Base-by-base conservation (phyloP, 2,888 invertebrate genomes). In the Cryptus viduatorius region DNA sequence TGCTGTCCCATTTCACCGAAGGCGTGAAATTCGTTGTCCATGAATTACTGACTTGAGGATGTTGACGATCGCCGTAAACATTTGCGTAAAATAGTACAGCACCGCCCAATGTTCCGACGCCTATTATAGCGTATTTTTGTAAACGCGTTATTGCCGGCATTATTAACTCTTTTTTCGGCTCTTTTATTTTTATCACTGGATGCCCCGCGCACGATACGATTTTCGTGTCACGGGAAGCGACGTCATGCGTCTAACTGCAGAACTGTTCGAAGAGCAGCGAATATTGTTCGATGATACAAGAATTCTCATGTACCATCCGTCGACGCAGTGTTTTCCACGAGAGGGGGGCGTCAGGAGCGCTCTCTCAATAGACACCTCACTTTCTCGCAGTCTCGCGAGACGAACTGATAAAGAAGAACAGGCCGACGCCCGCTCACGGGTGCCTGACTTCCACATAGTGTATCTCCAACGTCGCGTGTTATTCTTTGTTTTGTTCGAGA, bases 1-100 rank as follows among this genome's bases (percentile, higher is more conserved):
- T 98, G 76, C 94, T 94, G 89, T 98, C 97, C 98, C 98, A 98
- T 91, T 96, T 95, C 0, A 96, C 94, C 79, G 95, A 95, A 0
- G 97, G 96, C 0, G 94, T 94, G 87, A 94, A 95, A 93, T 95
- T 95, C 5, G 96, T 96, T 0, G 97, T 97, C 96, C 96, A 97
- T 0, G 97, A 96, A 88, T 95, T 95, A 56, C 95, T 93, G 0
- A 95, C 96, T 67, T 91, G 87, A 24, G 85, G 93, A 69, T 94
- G 94, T 87, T 95, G 94, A 64, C 94, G 92, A 88, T 94, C 89
- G 90, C 93, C 94, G 73, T 91, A 92, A 8, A 90, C 87, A 87
- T 94, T 94, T 76, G 95, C 95, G 90, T 96, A 96, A 92, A 95
- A 96, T 0, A 96, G 94, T 0, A 95, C 94, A 12, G 96, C 94